These are phyloP conservation scores for Heliornis fulica DNA, from an alignment of 2,113 vertebrate species.

Conservation along the genomic window DNA sequence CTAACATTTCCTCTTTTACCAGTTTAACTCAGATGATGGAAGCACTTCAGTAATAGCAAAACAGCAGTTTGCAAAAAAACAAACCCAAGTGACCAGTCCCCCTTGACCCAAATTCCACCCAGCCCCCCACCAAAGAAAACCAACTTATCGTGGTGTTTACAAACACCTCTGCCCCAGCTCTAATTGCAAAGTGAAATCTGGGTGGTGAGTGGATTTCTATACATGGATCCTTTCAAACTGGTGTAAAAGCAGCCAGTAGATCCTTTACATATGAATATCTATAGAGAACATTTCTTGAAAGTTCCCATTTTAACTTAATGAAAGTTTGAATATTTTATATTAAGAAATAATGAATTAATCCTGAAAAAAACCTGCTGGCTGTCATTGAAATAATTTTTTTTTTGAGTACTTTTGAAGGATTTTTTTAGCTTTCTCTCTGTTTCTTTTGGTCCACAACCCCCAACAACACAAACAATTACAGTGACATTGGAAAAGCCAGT, in stretches of 20 bases:
- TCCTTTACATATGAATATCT: not conserved
- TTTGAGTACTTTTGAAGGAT: accelerated
- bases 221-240: not conserved
- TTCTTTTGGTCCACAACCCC: not conserved
- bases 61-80: not conserved
- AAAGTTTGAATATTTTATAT: not conserved
- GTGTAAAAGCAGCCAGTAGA: not conserved
- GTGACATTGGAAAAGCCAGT: not conserved
- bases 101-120: no score
- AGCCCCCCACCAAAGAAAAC: no score
- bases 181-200: not conserved
- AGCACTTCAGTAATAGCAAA: not conserved
- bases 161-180: no score
- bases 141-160: accelerated
- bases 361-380: not conserved
- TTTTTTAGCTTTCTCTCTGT: not conserved
- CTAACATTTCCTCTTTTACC: not conserved
- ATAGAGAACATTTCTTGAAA: not conserved
- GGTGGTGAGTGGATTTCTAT: not conserved
- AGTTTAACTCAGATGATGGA: not conserved
- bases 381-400: not conserved
- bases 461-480: not conserved
- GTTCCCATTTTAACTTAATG: not conserved
- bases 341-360: not conserved
- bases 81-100: not conserved